Evolutionary conservation across 2,797 vertebrate species (phyloP), one percentile per base, ranked within the genome.

Genomic region (Melanotaenia boesemani): DNA sequence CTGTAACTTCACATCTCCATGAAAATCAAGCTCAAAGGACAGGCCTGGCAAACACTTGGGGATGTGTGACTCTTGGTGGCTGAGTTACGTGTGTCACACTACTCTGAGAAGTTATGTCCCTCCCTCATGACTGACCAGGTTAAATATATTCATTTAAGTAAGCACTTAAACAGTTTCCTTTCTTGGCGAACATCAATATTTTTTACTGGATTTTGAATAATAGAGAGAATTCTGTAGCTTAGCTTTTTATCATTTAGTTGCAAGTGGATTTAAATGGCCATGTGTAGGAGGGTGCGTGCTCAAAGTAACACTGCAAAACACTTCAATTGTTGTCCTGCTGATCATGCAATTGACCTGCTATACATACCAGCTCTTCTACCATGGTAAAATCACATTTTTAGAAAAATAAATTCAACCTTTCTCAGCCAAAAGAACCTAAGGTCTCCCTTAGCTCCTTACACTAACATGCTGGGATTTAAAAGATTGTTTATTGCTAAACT

Each of bases 41-140:
- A 57, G 75, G 80, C 72, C 86, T 89, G 86, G 81, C 79, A 83
- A 88, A 88, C 87, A 88, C 81, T 79, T 79, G 79, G 79, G 63
- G 86, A 92, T 59, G 90, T 87, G 90, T 91, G 91, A 92, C 89
- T 91, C 74, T 76, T 62, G 74, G 79, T 88, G 88, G 85, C 88
- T 75, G 78, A 79, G 79, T 68, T 87, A 88, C 84, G 77, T 83
- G 85, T 84, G 91, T 92, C 88, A 57, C 91, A 90, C 84, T 56
- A 24, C 30, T 81, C 73, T 65, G 91, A 88, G 82, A 92, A 88
- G 80, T 82, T 61, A 44, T 61, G 80, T 90, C 81, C 79, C 84
- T 89, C 84, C 86, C 82, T 89, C 77, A 74, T 90, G 89, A 91
- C 88, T 86, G 83, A 77, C 81, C 78, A 39, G 74, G 65, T 82